Conservation (phyloP, 2,113 vertebrate genomes). For the Clarias gariepinus region DNA sequence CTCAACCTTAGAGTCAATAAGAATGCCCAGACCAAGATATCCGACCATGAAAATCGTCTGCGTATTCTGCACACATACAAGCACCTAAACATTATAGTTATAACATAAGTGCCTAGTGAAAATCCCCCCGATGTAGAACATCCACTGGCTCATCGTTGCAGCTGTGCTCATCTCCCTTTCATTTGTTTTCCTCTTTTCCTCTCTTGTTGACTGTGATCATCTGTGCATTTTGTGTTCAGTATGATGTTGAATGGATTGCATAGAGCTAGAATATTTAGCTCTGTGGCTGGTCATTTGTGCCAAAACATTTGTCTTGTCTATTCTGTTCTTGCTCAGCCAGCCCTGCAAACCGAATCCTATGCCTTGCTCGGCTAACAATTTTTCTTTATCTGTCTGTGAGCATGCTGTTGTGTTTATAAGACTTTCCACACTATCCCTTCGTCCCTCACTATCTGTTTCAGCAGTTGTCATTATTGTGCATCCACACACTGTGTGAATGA, state of each 20-base stretch:
- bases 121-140: slow-evolving; percentile 60
- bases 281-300: slow-evolving; percentile 58
- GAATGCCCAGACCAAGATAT: slow-evolving; percentile 42
- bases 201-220: slow-evolving; percentile 65
- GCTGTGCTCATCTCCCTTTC: slow-evolving; percentile 63
- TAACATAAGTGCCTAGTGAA: background rate
- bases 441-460: slow-evolving; percentile 17
- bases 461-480: slow-evolving; percentile 35
- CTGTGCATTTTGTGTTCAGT: slow-evolving; percentile 56
- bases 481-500: background rate
- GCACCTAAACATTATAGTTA: slow-evolving; percentile 40
- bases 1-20: slow-evolving; percentile 56
- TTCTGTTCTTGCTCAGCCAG: slow-evolving; percentile 21
- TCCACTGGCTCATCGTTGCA: slow-evolving; percentile 66
- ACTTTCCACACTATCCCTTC: slow-evolving; percentile 21
- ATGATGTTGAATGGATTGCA: slow-evolving; percentile 51
- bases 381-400: slow-evolving; percentile 38
- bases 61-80: slow-evolving; percentile 28
- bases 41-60: background rate
- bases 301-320: slow-evolving; percentile 46
- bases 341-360: slow-evolving; percentile 46
- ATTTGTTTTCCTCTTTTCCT: slow-evolving; percentile 59
- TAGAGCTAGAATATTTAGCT: slow-evolving; percentile 62
- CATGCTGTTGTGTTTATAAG: slow-evolving; percentile 19
- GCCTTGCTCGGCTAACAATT: slow-evolving; percentile 32